Evolutionary conservation across 2,888 invertebrate genomes (phyloP), one percentile per base, ranked within the genome.

Genomic region (Linyphia triangularis): DNA sequence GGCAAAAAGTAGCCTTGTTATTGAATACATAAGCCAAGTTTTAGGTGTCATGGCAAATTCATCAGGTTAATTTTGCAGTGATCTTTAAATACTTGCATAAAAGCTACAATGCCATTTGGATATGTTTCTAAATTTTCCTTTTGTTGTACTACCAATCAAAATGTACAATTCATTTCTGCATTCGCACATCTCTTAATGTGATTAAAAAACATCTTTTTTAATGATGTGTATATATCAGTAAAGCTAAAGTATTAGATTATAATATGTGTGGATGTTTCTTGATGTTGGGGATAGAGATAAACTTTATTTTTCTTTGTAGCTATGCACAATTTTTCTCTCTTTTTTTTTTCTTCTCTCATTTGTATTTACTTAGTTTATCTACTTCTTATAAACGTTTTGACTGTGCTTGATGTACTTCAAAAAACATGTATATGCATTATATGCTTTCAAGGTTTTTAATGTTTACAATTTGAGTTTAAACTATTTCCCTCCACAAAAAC

Each of bases 181-280:
- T 70, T 51, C 70, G 70, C 70, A 70, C 70, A 70, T 43, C n/a
- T n/a, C 22, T 22, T 51, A 13, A 40, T 69, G 69, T 69, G 37
- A 24, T 37, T 43, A 43, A 26, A 70, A 43, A 70, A 26, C n/a
- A 26, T 51, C 26, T 51, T 70, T 28, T 43, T 70, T 7, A 70
- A 26, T 70, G 70, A 51, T 70, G 70, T 70, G 70, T 70, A 70
- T 43, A 43, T 70, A 28, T 70, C 26, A 61, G 24, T 61, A 43
- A 40, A 70, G 26, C 40, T n/a, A 70, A 70, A 70, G 70, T 70
- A 70, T 37, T 69, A 37, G 43, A 24, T 70, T 70, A 70, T 43
- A 13, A 51, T 51, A 51, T 43, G 26, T 70, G 24, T 70, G 43
- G 26, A 70, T 70, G 43, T 70, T 43, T 70, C 22, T 70, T 26